Conservation (phyloP, 2,888 invertebrate genomes). For the Biston betularia region DNA sequence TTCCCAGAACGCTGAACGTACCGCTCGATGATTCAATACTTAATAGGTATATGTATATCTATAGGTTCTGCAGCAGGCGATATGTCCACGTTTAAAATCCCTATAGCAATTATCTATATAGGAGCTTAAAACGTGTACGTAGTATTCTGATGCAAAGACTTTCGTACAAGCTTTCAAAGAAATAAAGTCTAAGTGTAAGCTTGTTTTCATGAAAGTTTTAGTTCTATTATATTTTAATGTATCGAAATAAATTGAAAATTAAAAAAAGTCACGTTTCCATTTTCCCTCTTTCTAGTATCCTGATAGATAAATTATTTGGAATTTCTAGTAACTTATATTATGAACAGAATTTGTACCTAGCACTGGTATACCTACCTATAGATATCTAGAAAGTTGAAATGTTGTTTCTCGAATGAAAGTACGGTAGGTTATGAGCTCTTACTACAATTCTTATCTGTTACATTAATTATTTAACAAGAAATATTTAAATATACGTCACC, state of each 20-base stretch:
- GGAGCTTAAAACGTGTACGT: not conserved
- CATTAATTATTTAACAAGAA: too few relatives aligned
- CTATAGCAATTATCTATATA: not conserved
- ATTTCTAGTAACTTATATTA: too few relatives aligned
- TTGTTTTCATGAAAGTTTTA: conserved; percentile 6
- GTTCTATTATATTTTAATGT: not conserved
- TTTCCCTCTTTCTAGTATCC: not conserved
- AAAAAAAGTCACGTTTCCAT: not conserved
- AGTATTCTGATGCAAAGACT: not conserved
- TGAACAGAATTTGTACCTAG: too few relatives aligned
- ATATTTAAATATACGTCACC: too few relatives aligned
- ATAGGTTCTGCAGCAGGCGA: not conserved
- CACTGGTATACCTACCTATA: too few relatives aligned
- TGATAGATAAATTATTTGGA: too few relatives aligned
- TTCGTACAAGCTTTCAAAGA: not conserved
- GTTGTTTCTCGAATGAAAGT: too few relatives aligned
- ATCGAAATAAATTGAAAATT: not conserved
- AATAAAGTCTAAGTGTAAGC: not conserved
- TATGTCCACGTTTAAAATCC: not conserved
- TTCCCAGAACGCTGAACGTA: conserved; percentile 38
- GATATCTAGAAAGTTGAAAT: too few relatives aligned
- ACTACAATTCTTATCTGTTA: too few relatives aligned
- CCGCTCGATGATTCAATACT: conserved; percentile 29
- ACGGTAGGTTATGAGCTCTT: too few relatives aligned
- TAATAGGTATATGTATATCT: not conserved